Base-by-base conservation (phyloP, 2,888 invertebrate genomes). In the Strigamia crassipes region DNA sequence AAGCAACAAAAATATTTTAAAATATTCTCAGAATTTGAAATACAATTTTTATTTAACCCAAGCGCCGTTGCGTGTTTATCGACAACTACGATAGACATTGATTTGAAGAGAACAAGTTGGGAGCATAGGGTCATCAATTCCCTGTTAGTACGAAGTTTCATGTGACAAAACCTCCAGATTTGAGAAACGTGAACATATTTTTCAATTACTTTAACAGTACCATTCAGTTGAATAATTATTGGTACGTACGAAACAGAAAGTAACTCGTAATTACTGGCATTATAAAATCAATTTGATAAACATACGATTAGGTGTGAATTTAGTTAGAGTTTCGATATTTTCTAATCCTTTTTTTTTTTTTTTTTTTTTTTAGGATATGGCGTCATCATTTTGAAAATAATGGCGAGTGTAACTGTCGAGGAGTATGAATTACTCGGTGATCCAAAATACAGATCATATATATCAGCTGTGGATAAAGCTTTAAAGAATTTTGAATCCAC, bases 401-500 rank as follows among this genome's bases (percentile, higher is more conserved):
- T 88, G 88, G 87, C 87, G 84, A 86, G 86, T 66, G 84, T 92
- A 83, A 90, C 91, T 61, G 89, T 92, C 86, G 94, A 94, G 88
- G 94, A 94, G 87, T 93, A 92, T 87, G 94, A 94, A 86, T 89
- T 94, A 66, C 92, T 94, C 90, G 92, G 92, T 85, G 94, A 94
- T 88, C 91, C 93, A 23, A 94, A 94, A 88, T 95, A 94, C 88
- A 90, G 94, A 85, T 91, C 92, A 83, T 92, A 94, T 88, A 93
- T 93, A 84, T 91, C 92, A 77, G 92, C 93, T 84, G 92, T 96
- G 81, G 96, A 96, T 87, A 95, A 94, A 88, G 95, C 95, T 18
- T 89, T 96, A 83, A 94, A 94, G 87, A 94, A 92, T 88, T 97
- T 96, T 89, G 96, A 97, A 86, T 94, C 94, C 87, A 95, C 96